Conservation (phyloP, 2,888 invertebrate species). For the Drosophila anomelani region DNA sequence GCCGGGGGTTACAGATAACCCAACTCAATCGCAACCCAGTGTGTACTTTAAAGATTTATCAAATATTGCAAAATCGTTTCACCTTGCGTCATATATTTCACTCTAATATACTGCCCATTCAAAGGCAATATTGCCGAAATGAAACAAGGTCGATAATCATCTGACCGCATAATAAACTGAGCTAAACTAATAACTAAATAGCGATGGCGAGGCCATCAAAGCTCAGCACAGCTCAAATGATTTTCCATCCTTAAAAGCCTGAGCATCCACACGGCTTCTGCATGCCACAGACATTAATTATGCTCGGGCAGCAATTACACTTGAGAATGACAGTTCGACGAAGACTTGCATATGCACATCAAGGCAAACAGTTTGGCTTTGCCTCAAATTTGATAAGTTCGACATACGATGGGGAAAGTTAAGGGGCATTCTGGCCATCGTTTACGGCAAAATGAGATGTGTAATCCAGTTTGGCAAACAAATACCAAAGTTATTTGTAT, state of each 20-base stretch:
- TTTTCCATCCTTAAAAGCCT: conserved; percentile 30
- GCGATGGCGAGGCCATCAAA: conserved; percentile 2
- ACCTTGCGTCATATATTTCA: conserved; percentile 17
- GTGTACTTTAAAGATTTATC: conserved; percentile 44
- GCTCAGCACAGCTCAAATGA: conserved; percentile 14
- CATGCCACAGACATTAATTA: conserved; percentile 24
- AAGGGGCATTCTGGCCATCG: conserved; percentile 42
- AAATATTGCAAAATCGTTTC: conserved; percentile 33
- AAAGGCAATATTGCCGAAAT: conserved; percentile 28
- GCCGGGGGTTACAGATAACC: not conserved
- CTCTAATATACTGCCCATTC: not conserved
- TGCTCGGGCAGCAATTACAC: conserved; percentile 26
- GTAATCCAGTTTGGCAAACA: conserved; percentile 73
- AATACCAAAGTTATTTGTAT: conserved; percentile 76
- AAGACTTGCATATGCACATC: conserved; percentile 8
- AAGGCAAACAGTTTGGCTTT: conserved; percentile 19
- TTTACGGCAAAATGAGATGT: conserved; percentile 61
- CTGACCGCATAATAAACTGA: conserved; percentile 7
- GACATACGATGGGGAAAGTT: conserved; percentile 20
- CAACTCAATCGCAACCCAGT: conserved; percentile 1
- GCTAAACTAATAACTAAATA: conserved; percentile 12
- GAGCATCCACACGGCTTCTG: conserved; percentile 6
- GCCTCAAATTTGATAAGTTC: conserved; percentile 7
- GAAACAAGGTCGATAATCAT: conserved; percentile 19
- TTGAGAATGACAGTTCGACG: conserved; percentile 11